A percentile compares a stretch with the other conserved stretches of the same genome.
Conservation (phyloP, 2,888 invertebrate species). For the Dynastes grantii region DNA sequence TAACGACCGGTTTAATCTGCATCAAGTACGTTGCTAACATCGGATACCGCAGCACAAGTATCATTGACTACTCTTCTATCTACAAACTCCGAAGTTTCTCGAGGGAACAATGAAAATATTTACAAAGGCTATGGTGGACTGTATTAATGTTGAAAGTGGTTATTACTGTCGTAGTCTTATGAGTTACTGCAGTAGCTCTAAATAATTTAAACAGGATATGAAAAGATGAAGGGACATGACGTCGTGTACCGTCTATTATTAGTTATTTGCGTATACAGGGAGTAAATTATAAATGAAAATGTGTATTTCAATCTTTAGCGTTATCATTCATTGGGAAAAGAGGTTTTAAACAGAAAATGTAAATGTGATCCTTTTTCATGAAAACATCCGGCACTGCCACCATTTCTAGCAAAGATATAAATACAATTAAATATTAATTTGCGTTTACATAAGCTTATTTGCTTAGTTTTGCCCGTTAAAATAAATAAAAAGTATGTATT, state of each 20-base stretch:
- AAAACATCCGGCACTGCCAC: too few relatives aligned
- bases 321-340: too few relatives aligned
- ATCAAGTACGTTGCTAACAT: not conserved
- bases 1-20: not conserved
- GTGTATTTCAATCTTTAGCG: too few relatives aligned
- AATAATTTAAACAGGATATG: not conserved
- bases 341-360: too few relatives aligned
- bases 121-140: slow-evolving; percentile 18
- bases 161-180: not conserved
- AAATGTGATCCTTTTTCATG: too few relatives aligned
- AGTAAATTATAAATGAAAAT: too few relatives aligned
- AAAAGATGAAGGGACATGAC: not conserved
- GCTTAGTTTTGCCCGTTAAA: too few relatives aligned
- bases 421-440: too few relatives aligned
- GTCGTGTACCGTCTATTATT: not conserved
- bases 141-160: not conserved
- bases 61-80: not conserved
- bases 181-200: not conserved
- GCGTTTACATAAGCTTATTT: too few relatives aligned
- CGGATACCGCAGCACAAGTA: not conserved
- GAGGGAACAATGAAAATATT: slow-evolving; percentile 22
- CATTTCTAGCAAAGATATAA: too few relatives aligned
- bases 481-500: too few relatives aligned
- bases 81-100: slow-evolving; percentile 6
- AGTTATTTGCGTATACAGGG: not conserved